These are phyloP conservation scores for Molossus molossus DNA, from an alignment of 2,797 vertebrate genomes.

Conservation along the genomic window DNA sequence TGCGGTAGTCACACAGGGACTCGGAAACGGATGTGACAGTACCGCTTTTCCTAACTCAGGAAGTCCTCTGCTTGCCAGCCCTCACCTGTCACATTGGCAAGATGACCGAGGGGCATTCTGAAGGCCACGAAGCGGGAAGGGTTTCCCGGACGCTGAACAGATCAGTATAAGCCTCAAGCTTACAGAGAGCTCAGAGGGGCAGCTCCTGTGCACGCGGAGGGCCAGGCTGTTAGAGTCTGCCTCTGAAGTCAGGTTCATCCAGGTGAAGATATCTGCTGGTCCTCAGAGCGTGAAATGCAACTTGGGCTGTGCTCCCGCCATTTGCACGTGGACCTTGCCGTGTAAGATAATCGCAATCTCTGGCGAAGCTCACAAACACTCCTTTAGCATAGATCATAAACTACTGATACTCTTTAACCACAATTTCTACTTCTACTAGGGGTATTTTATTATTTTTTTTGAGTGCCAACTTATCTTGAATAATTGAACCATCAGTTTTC, in stretches of 20 bases:
- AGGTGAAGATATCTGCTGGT: neutral
- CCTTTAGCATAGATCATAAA: neutral
- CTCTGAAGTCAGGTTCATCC: neutral
- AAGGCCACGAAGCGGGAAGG: neutral
- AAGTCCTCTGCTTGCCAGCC: neutral
- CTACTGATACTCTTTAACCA: neutral
- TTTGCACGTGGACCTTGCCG: neutral
- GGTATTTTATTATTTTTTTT: neutral
- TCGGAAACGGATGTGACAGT: neutral
- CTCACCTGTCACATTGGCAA: neutral
- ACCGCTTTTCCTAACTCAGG: neutral
- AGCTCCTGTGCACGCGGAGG: rapidly evolving
- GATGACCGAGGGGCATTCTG: neutral
- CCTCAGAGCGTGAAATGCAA: neutral
- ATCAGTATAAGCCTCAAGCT: neutral
- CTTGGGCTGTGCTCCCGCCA: neutral
- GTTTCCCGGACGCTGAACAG: neutral
- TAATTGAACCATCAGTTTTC: neutral
- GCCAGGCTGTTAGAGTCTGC: neutral
- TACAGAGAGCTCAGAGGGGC: neutral
- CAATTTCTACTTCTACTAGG: neutral
- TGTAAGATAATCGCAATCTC: neutral
- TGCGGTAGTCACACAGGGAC: neutral
- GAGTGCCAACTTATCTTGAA: slow-evolving; percentile 15
- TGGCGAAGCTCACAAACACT: slow-evolving; percentile 38